Conservation (phyloP, 2,797 vertebrate genomes). For the Anabacerthia variegaticeps region DNA sequence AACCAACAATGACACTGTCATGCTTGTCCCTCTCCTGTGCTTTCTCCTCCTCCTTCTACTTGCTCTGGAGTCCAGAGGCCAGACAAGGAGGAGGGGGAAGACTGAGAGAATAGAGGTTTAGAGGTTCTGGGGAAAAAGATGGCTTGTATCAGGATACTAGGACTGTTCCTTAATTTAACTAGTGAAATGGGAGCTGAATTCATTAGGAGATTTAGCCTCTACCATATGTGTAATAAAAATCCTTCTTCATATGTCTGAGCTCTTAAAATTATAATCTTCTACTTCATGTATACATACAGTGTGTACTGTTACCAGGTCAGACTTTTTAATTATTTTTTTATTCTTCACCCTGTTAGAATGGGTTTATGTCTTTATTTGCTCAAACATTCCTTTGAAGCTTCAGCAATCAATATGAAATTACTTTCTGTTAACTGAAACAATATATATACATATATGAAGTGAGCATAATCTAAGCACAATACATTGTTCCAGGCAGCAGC, state of each 20-base stretch:
- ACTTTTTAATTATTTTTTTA: rapidly evolving
- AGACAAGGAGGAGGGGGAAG: neutral
- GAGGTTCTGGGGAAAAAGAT: neutral
- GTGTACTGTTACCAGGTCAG: neutral
- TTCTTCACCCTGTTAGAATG: neutral
- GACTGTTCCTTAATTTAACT: neutral
- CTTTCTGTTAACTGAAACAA: slow-evolving; percentile 1
- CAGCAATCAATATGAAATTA: neutral
- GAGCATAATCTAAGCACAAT: neutral
- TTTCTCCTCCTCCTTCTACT: neutral
- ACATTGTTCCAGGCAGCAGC: neutral
- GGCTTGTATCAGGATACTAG: neutral
- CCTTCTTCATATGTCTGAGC: neutral
- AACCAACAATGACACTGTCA: rapidly evolving
- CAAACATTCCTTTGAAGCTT: neutral
- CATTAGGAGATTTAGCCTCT: neutral
- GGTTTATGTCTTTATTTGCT: neutral
- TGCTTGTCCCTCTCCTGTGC: neutral
- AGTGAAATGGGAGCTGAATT: neutral
- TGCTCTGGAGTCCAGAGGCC: neutral
- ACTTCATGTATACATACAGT: neutral
- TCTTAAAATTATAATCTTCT: neutral
- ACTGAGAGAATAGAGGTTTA: neutral
- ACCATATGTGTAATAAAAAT: neutral
- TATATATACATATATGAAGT: neutral